Evolutionary conservation across 1,140 invertebrate genomes (phyloP), one percentile per base, ranked within the genome.

Genomic region (Papilio xuthus): DNA sequence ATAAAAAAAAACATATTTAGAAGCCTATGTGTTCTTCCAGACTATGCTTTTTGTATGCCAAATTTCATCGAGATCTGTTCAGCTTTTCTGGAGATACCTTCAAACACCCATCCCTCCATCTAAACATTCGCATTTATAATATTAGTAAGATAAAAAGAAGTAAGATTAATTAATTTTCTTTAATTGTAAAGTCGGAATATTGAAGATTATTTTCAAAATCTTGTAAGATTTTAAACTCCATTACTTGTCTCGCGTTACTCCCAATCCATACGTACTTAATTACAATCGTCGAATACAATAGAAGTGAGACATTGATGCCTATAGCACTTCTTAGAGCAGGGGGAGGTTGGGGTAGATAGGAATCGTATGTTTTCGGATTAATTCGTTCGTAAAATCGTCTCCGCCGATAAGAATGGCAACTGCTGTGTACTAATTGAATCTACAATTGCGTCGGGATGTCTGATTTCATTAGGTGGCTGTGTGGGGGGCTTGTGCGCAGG

Each of bases 381-480:
- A 93, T 93, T 93, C 91, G 92, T 90, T 93, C 92, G 92, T 93
- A 89, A 93, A 93, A 93, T 93, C 91, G 92, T 93, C 92, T 90
- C 89, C 88, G 85, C 81, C 88, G 90, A 93, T 92, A 93, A 93
- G 92, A 93, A 93, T 92, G 89, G 90, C 89, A 90, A 93, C 90
- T 89, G 89, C 88, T 89, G 86, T 90, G 88, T 92, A 89, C 91
- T 92, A 93, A 93, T 93, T 93, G 90, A 93, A 93, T 92, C 87
- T 92, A 90, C 90, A 93, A 93, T 92, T 92, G 90, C 87, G 90
- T 86, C 81, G 90, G 88, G 86, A 92, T 86, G 90, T 93, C 90
- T 92, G 90, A 92, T 92, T 92, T 92, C 91, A 93, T 93, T 93
- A 90, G 87, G 83, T 81, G 85, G 60, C 79, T 85, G 87, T 89